These are phyloP conservation scores for Pyrochroa serraticornis DNA, from an alignment of 2,888 invertebrate species.

Conservation along the genomic window DNA sequence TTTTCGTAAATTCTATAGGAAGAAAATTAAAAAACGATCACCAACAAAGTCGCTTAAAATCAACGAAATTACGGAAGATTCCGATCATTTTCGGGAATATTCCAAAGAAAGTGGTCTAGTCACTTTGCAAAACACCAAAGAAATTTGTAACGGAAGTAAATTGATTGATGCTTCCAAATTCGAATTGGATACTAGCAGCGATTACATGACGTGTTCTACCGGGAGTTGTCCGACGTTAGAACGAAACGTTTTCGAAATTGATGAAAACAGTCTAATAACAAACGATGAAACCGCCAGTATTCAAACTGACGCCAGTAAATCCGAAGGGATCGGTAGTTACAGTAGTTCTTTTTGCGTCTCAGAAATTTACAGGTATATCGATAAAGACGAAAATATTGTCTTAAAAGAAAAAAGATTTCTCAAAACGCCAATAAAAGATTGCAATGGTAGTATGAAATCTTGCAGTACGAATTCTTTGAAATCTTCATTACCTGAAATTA, in stretches of 20 bases:
- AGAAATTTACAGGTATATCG: constrained; percentile 78
- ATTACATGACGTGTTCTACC: constrained; percentile 51
- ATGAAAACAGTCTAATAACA: constrained; percentile 25
- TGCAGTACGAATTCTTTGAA: constrained; percentile 40
- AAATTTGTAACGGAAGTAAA: neutral
- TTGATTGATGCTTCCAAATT: too few relatives aligned
- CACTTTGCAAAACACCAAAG: constrained; percentile 45
- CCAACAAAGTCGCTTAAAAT: neutral
- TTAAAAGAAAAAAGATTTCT: constrained; percentile 70
- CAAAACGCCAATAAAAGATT: constrained; percentile 59
- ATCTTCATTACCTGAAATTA: constrained; percentile 62
- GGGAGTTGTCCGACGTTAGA: constrained; percentile 41
- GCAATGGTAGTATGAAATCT: constrained; percentile 40
- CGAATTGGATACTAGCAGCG: constrained; percentile 41
- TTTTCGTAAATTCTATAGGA: constrained; percentile 42
- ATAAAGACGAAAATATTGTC: constrained; percentile 71
- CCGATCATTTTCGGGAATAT: constrained; percentile 22
- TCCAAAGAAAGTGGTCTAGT: constrained; percentile 52
- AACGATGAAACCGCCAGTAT: constrained; percentile 26
- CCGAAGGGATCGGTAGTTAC: constrained; percentile 28
- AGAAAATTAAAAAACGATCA: constrained; percentile 34
- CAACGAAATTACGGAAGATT: constrained; percentile 2
- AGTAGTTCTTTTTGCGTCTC: constrained; percentile 65
- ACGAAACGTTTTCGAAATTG: constrained; percentile 45
- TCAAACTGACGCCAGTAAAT: constrained; percentile 15